phyloP scores from a whole-genome alignment of 1,140 invertebrate genomes.

The Drosophila jambulina region DNA sequence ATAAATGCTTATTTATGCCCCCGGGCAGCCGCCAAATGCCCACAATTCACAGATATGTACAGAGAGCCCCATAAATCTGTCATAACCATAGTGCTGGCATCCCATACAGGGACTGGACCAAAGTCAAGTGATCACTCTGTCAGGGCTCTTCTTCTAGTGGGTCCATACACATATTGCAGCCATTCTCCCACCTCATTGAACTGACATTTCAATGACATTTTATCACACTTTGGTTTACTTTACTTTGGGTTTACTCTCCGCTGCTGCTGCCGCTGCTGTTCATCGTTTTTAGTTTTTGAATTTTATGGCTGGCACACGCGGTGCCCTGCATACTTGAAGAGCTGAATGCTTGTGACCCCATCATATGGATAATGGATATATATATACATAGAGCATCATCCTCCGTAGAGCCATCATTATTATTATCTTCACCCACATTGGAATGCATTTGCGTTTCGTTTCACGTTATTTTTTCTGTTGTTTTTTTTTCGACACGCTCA shows the following conservation, averaged over 20 bases:
- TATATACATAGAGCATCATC: constrained; percentile 5
- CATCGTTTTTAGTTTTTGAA: constrained; percentile 27
- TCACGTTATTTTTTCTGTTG: constrained; percentile 3
- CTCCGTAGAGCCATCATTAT: constrained; percentile 18
- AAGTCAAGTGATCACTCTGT: constrained; percentile 42
- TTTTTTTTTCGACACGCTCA: constrained; percentile 35
- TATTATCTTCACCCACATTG: constrained; percentile 44
- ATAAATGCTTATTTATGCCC: not conserved
- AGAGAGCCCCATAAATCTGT: constrained; percentile 36
- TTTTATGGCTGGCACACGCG: constrained; percentile 15
- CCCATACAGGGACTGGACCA: not conserved
- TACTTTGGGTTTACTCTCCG: constrained; percentile 9
- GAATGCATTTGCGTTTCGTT: constrained; percentile 39
- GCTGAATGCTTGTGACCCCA: constrained; percentile 5
- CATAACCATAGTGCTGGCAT: constrained; percentile 16
- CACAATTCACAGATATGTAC: constrained; percentile 28
- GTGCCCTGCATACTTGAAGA: constrained; percentile 63
- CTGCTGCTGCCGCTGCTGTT: constrained; percentile 8
- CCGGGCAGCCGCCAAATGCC: not conserved
- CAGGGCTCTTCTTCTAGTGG: constrained; percentile 22
- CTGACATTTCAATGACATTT: constrained; percentile 67
- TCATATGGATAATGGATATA: not conserved
- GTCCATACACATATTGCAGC: constrained; percentile 1
- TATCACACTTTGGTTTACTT: constrained; percentile 39
- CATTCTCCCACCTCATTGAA: constrained; percentile 39